A percentile compares a stretch with the other conserved stretches of the same genome.
These are phyloP conservation scores for Mustela lutreola DNA, from an alignment of 2,113 vertebrate species.

Conservation along the genomic window DNA sequence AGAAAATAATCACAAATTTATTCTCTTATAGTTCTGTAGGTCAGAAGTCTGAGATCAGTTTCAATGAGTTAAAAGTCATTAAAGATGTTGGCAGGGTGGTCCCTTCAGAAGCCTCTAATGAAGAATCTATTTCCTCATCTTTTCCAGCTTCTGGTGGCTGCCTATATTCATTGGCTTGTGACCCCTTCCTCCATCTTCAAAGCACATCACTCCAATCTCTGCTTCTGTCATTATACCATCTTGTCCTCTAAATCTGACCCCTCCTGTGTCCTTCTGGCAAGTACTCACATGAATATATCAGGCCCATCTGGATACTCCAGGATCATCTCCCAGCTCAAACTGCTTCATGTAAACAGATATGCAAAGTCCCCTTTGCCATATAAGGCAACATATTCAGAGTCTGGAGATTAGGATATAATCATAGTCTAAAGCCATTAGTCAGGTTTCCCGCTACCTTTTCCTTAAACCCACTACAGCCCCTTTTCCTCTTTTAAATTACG, in stretches of 20 bases:
- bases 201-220: neutral
- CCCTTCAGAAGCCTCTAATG: neutral
- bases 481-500: neutral
- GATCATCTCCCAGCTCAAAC: neutral
- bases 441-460: neutral
- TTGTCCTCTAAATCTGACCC: neutral
- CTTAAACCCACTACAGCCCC: neutral
- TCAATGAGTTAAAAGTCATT: neutral
- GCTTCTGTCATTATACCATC: neutral
- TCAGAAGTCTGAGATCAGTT: neutral
- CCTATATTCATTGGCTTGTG: neutral
- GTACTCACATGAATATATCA: neutral
- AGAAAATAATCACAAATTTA: neutral
- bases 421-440: neutral
- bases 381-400: neutral
- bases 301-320: neutral
- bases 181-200: neutral
- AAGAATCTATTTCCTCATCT: neutral
- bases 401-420: neutral
- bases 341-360: neutral
- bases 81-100: neutral
- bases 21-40: neutral
- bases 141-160: neutral
- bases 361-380: neutral
- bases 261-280: neutral